Percentiles rank a stretch among this genome's conserved stretches.
Conservation (phyloP, 1,140 invertebrate genomes). For the Bombyx mandarina region DNA sequence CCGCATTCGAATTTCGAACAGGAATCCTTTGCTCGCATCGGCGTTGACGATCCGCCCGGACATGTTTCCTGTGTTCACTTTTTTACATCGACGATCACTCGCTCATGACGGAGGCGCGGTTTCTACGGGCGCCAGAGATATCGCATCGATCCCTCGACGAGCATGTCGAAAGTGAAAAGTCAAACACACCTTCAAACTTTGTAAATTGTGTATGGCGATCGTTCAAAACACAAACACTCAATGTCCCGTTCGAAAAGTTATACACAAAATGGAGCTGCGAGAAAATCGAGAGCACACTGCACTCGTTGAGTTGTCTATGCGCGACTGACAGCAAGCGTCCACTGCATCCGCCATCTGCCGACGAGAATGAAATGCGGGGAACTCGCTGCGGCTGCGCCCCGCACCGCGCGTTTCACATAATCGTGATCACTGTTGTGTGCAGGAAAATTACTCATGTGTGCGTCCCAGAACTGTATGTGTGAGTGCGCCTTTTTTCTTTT, state of each 20-base stretch:
- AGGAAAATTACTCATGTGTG: slow-evolving; percentile 29
- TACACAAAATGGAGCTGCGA: slow-evolving; percentile 65
- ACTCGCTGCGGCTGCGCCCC: slow-evolving; percentile 27
- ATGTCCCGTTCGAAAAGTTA: slow-evolving; percentile 64
- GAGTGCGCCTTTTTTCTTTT: slow-evolving; percentile 49
- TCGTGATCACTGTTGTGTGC: slow-evolving; percentile 21
- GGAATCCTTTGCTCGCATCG: slow-evolving; percentile 67
- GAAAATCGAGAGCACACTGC: slow-evolving; percentile 48
- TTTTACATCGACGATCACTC: slow-evolving; percentile 68
- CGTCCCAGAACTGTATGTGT: slow-evolving; percentile 28
- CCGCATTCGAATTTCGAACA: slow-evolving; percentile 71
- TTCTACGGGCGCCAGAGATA: slow-evolving; percentile 66
- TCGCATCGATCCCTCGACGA: slow-evolving; percentile 58
- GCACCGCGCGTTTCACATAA: slow-evolving; percentile 26
- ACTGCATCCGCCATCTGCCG: slow-evolving; percentile 69
- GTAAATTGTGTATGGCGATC: slow-evolving; percentile 41
- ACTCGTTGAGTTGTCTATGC: slow-evolving; percentile 64
- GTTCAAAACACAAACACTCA: slow-evolving; percentile 67
- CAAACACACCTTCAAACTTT: slow-evolving; percentile 32
- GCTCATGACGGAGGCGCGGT: slow-evolving; percentile 68
- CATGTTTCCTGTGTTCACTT: slow-evolving; percentile 69
- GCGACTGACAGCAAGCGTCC: slow-evolving; percentile 64
- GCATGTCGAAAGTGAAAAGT: slow-evolving; percentile 65
- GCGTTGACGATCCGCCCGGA: slow-evolving; percentile 66
- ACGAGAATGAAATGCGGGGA: slow-evolving; percentile 65